Evolutionary conservation across 2,797 vertebrate species (phyloP), one percentile per base, ranked within the genome.

Genomic region (Pangasius mekongensis): DNA sequence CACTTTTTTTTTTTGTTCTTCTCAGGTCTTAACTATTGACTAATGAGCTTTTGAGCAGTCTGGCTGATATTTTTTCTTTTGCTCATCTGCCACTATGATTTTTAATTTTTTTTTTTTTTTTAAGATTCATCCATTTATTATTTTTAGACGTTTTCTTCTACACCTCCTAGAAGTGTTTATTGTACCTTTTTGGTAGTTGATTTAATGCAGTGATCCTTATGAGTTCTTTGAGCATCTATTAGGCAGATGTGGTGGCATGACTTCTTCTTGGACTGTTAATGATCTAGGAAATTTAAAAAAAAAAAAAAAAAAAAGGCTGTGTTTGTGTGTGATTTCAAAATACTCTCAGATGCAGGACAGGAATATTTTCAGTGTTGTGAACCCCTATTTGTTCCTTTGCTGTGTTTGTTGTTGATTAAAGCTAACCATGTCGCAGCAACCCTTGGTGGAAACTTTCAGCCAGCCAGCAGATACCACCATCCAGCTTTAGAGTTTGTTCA

Each of bases 261-360:
- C 11, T 82, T 60, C 9, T 33, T 81, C 56, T 81, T 81, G 78
- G 56, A 60, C 54, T 39, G 33, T 43, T 27, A 8, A 82, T 62
- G 36, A 82, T n/a, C 24, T n/a, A 43, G 80, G 47, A 16, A 22
- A 14, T 54, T 54, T 27, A 39, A 20, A 11, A 33, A n/a, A 47
- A 20, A 60, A 60, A 24, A 36, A 36, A 58, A 5, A 10, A 71
- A 76, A 39, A 39, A 36, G 3, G 22, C 73, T 16, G 27, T 56
- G 49, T 78, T 78, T 81, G 30, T 82, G 52, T 80, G 78, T 13
- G 22, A 27, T 27, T 60, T 27, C 20, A 60, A 62, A 82, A 82
- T 82, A 43, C 56, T 62, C 11, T 47, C 36, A 9, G 58, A 47
- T 64, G 36, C 36, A 16, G 24, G 60, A 60, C 78, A 66, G 60